Evolutionary conservation across 2,888 invertebrate genomes (phyloP).

Genomic region (Cerastis leucographa): DNA sequence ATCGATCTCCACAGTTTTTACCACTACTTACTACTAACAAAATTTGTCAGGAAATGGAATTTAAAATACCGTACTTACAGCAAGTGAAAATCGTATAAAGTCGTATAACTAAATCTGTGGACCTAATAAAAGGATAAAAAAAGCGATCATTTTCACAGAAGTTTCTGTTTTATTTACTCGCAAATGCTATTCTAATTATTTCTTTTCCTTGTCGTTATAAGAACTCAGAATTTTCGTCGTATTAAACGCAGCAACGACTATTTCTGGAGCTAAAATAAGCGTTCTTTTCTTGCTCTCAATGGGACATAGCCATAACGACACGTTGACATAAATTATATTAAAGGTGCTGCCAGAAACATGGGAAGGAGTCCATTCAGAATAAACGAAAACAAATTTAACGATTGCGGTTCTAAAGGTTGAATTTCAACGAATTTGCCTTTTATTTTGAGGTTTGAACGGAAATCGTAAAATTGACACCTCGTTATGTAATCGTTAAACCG

Average conservation of each 20-base stretch:
- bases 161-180: neutral
- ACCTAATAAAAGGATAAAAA: neutral
- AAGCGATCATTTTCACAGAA: neutral
- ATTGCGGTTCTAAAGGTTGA: constrained; percentile 50
- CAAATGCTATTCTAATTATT: neutral
- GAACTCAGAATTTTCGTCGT: constrained; percentile 1
- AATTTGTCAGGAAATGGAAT: neutral
- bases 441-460: constrained; percentile 49
- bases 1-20: too few species aligned
- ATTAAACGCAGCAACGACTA: constrained; percentile 9
- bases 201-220: neutral
- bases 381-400: constrained; percentile 66
- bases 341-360: constrained; percentile 80
- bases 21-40: neutral
- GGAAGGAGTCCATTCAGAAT: constrained; percentile 55
- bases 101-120: neutral
- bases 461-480: constrained; percentile 53
- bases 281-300: constrained; percentile 28
- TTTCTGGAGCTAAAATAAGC: constrained; percentile 15
- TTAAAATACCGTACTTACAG: neutral
- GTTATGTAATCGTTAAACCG: constrained; percentile 41
- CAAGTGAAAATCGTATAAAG: neutral
- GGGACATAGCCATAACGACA: constrained; percentile 75
- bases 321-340: constrained; percentile 87
- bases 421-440: constrained; percentile 49